Evolutionary conservation across 2,113 vertebrate genomes (phyloP), one percentile per base, ranked within the genome.

Genomic region (Pandion haliaetus): DNA sequence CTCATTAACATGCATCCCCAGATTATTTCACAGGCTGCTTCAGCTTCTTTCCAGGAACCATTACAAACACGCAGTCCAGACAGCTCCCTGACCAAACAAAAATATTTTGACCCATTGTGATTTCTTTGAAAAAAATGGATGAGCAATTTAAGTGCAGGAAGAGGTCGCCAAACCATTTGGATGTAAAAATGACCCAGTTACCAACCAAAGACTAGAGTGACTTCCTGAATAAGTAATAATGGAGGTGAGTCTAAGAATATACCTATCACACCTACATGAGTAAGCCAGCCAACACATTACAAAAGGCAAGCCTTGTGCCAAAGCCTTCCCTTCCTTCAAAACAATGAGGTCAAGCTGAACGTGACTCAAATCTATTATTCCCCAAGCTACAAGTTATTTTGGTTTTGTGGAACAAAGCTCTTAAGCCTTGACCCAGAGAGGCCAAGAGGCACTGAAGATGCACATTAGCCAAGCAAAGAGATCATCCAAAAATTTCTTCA

Each of bases 241-340:
- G 82, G 88, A 93, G 74, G 84, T 89, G 96, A 93, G 87, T 89
- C 97, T 97, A 98, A 98, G 97, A 98, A 98, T 96, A 93, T 8
- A 97, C 89, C 88, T 92, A 97, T 96, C 97, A 95, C 94, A 98
- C 96, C 96, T 97, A 84, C 85, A 88, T 97, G 97, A 98, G 94
- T 97, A 98, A 98, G 96, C 74, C 67, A 91, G 82, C 78, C 90
- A 86, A 71, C 90, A 96, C 97, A 94, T 90, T 85, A 90, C 65
- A 95, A 82, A 76, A 89, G 47, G 26, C 71, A 95, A 94, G 83
- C 67, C 93, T 92, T 83, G 71, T 95, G 96, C 95, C 96, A 97
- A 98, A 94, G 74, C 34, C 90, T 94, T 88, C 86, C 88, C 86
- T 97, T 97, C 96, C 93, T 97, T 95, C 88, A 95, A 97, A 98